Conservation (phyloP, 2,797 vertebrate genomes). For the Lacerta agilis region DNA sequence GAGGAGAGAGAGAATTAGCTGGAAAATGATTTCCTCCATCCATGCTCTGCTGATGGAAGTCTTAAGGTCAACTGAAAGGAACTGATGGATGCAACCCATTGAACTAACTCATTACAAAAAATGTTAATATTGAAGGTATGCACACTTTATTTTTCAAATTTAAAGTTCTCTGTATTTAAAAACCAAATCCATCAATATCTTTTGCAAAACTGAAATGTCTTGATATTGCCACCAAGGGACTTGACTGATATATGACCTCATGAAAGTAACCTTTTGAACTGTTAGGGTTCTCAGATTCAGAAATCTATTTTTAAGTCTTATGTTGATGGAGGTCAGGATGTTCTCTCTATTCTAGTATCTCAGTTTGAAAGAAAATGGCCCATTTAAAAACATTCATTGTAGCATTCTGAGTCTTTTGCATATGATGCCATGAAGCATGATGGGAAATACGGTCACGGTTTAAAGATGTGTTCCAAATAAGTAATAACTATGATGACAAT, state of each 20-base stretch:
- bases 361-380: conserved; percentile 43
- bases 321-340: not conserved
- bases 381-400: rapidly evolving
- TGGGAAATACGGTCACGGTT: conserved; percentile 78
- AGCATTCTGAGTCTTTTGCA: conserved; percentile 59
- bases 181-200: not conserved
- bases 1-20: too few species aligned
- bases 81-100: too few species aligned
- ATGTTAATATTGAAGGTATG: not conserved
- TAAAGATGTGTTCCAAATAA: conserved; percentile 59
- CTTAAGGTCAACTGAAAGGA: too few species aligned
- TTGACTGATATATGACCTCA: conserved; percentile 32
- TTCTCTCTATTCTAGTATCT: conserved; percentile 9
- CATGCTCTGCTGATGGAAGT: too few species aligned
- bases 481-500: conserved; percentile 59
- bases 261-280: not conserved
- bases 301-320: conserved; percentile 14
- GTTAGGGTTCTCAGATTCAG: not conserved
- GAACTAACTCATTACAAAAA: too few species aligned
- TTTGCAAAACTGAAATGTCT: not conserved
- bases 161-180: not conserved
- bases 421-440: conserved; percentile 75
- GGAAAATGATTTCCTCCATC: too few species aligned
- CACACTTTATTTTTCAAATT: conserved; percentile 15
- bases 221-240: conserved; percentile 21